A percentile compares a stretch with the other conserved stretches of the same genome.
Evolutionary conservation across 2,888 invertebrate genomes (phyloP).

Genomic region (Fragum sueziense): DNA sequence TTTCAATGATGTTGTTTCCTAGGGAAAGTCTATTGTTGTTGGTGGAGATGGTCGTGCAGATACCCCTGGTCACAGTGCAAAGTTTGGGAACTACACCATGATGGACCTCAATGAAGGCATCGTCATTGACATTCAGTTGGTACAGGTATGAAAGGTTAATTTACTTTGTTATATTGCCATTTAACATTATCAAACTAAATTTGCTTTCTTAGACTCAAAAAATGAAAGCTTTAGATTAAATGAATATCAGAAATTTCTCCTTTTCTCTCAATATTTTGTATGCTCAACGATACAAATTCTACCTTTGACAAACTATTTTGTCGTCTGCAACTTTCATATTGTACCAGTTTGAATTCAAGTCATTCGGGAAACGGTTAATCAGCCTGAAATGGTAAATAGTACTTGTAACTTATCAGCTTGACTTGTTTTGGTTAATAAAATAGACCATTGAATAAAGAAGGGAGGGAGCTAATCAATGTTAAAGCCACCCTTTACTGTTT

Average conservation of each 20-base stretch:
- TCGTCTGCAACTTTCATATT: background rate
- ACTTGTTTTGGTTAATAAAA: background rate
- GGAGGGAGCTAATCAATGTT: too few relatives aligned
- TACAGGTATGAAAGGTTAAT: background rate
- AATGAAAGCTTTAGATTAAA: background rate
- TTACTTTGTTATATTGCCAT: background rate
- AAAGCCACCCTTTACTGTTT: too few relatives aligned
- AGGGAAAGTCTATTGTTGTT: background rate
- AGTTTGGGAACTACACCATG: background rate
- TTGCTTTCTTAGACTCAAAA: background rate
- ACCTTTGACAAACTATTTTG: background rate
- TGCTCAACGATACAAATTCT: background rate
- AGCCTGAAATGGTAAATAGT: background rate
- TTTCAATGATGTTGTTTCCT: background rate
- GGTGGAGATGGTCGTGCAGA: background rate
- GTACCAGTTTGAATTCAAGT: background rate
- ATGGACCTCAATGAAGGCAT: background rate
- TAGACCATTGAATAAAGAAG: too few relatives aligned
- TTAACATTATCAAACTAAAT: background rate
- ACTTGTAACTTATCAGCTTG: background rate
- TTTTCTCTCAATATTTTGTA: background rate
- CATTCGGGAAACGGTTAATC: background rate
- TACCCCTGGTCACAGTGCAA: background rate
- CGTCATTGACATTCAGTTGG: background rate
- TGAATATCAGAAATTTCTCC: background rate